Percentiles rank a stretch among this genome's conserved stretches.
These are phyloP conservation scores for Loripinus fragilis DNA, from an alignment of 2,888 invertebrate species.

Conservation along the genomic window DNA sequence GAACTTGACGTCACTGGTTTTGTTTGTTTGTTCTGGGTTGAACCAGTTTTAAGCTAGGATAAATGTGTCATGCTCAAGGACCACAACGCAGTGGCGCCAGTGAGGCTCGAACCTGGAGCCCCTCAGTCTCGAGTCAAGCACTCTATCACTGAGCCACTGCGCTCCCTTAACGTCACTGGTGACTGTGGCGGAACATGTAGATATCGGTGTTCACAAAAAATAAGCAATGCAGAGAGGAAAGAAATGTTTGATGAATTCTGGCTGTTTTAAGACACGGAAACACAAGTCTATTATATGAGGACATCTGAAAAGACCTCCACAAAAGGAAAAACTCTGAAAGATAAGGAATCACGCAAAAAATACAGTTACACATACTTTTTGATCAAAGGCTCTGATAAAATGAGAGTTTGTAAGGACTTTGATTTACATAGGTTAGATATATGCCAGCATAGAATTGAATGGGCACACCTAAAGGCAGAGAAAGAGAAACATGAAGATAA, in stretches of 20 bases:
- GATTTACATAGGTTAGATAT: constrained; percentile 24
- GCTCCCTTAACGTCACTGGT: neutral
- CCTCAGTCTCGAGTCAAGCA: too few species aligned
- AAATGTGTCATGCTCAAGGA: too few species aligned
- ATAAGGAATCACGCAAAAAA: constrained; percentile 3
- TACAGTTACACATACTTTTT: neutral
- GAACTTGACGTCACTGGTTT: too few species aligned
- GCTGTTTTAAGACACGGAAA: neutral
- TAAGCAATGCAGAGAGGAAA: constrained; percentile 7
- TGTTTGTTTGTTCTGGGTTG: too few species aligned
- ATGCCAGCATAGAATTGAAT: constrained; percentile 11
- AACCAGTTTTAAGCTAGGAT: too few species aligned
- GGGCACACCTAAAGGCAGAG: too few species aligned
- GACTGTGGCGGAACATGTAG: neutral
- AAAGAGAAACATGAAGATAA: constrained; percentile 14
- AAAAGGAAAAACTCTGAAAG: neutral
- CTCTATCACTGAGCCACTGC: too few species aligned
- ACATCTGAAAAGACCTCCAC: constrained; percentile 3
- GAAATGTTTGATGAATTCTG: constrained; percentile 24
- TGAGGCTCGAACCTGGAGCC: too few species aligned
- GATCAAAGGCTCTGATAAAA: neutral
- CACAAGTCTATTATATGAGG: constrained; percentile 19
- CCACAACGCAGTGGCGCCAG: too few species aligned
- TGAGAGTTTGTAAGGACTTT: constrained; percentile 32
- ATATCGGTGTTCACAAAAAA: neutral